These are phyloP conservation scores for Ormyrus thymus DNA, from an alignment of 2,888 invertebrate genomes.

Conservation along the genomic window DNA sequence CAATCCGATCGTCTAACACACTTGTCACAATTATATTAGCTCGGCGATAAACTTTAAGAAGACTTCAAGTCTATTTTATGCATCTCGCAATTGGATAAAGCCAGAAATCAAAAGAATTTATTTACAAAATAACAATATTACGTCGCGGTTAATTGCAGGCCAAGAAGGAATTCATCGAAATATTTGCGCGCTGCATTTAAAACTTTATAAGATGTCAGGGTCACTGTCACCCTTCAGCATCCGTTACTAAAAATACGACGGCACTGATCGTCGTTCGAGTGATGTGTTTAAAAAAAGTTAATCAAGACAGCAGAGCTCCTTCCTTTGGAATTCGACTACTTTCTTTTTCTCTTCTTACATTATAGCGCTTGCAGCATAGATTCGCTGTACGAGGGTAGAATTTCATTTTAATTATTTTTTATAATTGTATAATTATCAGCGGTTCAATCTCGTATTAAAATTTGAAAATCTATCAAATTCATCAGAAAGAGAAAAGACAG, in stretches of 20 bases:
- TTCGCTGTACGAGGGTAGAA: too few species aligned
- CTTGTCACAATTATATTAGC: too few species aligned
- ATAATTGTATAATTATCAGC: too few species aligned
- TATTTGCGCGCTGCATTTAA: slow-evolving; percentile 4
- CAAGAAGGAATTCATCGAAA: slow-evolving; percentile 19
- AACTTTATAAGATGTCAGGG: slow-evolving; percentile 47
- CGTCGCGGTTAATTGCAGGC: not conserved
- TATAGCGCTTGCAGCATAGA: not conserved
- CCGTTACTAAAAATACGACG: slow-evolving; percentile 46
- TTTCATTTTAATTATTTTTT: too few species aligned
- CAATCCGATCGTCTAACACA: too few species aligned
- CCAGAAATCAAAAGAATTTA: not conserved
- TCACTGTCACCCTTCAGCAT: slow-evolving; percentile 48
- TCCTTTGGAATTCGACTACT: not conserved
- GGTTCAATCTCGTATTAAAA: too few species aligned
- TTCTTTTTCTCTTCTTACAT: not conserved
- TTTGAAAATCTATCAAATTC: too few species aligned
- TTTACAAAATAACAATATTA: not conserved
- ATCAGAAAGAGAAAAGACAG: too few species aligned
- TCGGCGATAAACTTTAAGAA: too few species aligned
- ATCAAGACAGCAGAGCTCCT: not conserved
- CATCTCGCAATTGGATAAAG: too few species aligned
- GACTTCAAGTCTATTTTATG: too few species aligned
- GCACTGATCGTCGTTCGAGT: slow-evolving; percentile 36
- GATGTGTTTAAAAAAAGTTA: slow-evolving; percentile 39